Percentiles rank a stretch among this genome's conserved stretches.
Conservation (phyloP, 2,888 invertebrate species). For the Stenotaenia linearis region DNA sequence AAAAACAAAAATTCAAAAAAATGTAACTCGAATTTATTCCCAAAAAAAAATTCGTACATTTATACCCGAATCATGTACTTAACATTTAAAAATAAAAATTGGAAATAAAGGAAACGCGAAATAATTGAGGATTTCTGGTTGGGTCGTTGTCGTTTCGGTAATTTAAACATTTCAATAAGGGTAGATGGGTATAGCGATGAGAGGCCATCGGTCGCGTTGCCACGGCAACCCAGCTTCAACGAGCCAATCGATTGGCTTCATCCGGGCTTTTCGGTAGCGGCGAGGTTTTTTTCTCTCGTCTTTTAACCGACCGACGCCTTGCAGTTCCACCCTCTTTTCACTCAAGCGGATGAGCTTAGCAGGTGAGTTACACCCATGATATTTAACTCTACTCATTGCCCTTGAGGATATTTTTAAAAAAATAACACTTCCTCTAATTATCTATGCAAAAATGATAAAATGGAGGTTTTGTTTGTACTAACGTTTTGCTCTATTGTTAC, state of each 20-base stretch:
- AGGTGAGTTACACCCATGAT: neutral
- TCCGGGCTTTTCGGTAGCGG: neutral
- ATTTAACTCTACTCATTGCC: neutral
- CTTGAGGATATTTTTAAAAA: neutral
- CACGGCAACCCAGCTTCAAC: neutral
- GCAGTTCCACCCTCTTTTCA: neutral
- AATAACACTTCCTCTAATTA: neutral
- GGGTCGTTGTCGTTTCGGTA: neutral
- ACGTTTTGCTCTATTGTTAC: neutral
- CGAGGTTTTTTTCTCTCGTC: neutral
- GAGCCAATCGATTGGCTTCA: slow-evolving; percentile 11
- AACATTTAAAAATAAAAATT: neutral
- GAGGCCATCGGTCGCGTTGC: slow-evolving; percentile 2
- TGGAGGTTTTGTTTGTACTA: neutral
- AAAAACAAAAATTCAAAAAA: neutral
- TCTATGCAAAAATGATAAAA: neutral
- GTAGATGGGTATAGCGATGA: neutral
- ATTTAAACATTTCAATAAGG: neutral
- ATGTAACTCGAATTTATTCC: too few species aligned
- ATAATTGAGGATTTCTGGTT: neutral
- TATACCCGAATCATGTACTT: neutral
- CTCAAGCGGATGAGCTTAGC: neutral
- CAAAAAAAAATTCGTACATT: neutral
- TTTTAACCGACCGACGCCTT: neutral
- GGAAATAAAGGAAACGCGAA: neutral